phyloP scores from a whole-genome alignment of 2,113 vertebrate species.

The Ochotona curzoniae region DNA sequence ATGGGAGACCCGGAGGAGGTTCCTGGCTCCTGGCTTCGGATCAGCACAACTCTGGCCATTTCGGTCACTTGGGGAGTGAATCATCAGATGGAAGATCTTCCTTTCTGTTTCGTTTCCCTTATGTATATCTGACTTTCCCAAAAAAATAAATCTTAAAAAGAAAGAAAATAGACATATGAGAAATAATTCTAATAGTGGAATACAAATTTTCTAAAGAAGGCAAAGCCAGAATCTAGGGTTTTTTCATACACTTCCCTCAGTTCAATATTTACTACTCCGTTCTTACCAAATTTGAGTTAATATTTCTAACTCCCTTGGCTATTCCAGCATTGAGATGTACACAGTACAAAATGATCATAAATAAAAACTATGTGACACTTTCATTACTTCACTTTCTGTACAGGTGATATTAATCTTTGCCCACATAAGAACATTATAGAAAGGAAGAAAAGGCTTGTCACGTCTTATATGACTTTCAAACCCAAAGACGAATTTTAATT shows the following conservation, averaged over 20 bases:
- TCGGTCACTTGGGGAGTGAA: no score
- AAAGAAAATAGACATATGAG: background rate
- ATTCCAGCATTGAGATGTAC: slow-evolving; percentile 23
- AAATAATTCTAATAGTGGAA: background rate
- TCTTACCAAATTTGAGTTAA: slow-evolving; percentile 37
- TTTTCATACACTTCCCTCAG: background rate
- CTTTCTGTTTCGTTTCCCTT: no score
- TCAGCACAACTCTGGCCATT: no score
- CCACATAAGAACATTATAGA: background rate
- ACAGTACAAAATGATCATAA: slow-evolving; percentile 45
- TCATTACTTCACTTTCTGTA: slow-evolving; percentile 51
- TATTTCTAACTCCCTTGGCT: background rate
- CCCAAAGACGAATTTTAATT: slow-evolving; percentile 50
- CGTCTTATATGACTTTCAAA: slow-evolving; percentile 27
- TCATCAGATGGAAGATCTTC: no score
- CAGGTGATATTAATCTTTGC: slow-evolving; percentile 31
- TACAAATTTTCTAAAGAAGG: slow-evolving; percentile 30
- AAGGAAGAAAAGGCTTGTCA: background rate
- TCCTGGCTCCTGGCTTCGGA: no score
- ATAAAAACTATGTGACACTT: slow-evolving; percentile 38
- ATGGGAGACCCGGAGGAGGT: no score
- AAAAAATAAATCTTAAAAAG: no score
- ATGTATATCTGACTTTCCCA: no score
- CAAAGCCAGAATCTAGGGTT: background rate
- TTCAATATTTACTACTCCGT: slow-evolving; percentile 13